These are phyloP conservation scores for Mayetiola destructor DNA, from an alignment of 2,888 invertebrate species.

Conservation along the genomic window DNA sequence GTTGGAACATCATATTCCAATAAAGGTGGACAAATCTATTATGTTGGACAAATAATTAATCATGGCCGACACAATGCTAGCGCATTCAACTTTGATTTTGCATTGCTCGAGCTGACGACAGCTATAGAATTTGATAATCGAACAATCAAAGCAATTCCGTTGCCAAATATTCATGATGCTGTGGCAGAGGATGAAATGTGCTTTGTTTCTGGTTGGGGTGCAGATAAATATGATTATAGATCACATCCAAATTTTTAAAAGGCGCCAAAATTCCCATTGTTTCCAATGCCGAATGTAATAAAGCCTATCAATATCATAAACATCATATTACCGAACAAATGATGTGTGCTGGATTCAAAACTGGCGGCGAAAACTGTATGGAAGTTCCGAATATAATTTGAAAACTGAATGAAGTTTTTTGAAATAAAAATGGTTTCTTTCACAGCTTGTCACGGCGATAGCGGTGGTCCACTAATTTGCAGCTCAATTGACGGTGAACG, in stretches of 20 bases:
- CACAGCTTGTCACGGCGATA: slow-evolving; percentile 29
- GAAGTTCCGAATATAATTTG: not conserved
- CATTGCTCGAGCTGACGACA: too few species aligned
- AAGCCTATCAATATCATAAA: too few species aligned
- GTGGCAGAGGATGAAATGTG: slow-evolving; percentile 29
- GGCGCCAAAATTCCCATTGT: slow-evolving; percentile 41
- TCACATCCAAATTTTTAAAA: slow-evolving; percentile 30
- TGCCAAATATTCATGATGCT: slow-evolving; percentile 31
- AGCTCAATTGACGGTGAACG: slow-evolving; percentile 14
- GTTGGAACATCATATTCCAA: too few species aligned
- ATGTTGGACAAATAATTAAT: too few species aligned
- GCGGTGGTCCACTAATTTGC: slow-evolving; percentile 28
- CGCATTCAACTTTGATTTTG: too few species aligned
- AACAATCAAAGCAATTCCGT: too few species aligned
- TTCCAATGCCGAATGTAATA: slow-evolving; percentile 36
- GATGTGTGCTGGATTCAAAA: slow-evolving; percentile 44
- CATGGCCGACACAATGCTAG: too few species aligned
- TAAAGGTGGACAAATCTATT: too few species aligned
- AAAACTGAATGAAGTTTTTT: not conserved
- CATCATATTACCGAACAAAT: slow-evolving; percentile 39
- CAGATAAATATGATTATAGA: not conserved
- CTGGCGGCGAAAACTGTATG: slow-evolving; percentile 42
- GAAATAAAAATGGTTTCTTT: not conserved
- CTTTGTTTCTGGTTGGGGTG: slow-evolving; percentile 33
- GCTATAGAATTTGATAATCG: too few species aligned